A percentile compares a stretch with the other conserved stretches of the same genome.
These are phyloP conservation scores for Taphrorychus bicolor DNA, from an alignment of 2,888 invertebrate genomes.

Conservation along the genomic window DNA sequence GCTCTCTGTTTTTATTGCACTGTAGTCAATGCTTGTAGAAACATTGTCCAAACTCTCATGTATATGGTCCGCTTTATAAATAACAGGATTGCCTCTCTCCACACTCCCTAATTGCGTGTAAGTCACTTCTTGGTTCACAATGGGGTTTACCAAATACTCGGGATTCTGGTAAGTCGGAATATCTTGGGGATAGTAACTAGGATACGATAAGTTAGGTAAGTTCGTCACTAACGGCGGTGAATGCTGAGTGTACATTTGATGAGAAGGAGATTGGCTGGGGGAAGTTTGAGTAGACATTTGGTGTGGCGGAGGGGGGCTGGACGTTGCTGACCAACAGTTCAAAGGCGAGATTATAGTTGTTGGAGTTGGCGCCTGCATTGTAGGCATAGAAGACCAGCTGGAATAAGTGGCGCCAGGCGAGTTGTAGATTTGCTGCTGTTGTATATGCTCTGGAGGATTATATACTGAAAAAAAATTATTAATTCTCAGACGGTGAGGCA, in stretches of 20 bases:
- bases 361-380: slow-evolving; percentile 56
- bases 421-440: slow-evolving; percentile 55
- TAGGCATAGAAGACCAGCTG: slow-evolving; percentile 56
- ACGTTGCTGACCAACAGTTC: slow-evolving; percentile 60
- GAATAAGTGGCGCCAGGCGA: slow-evolving; percentile 54
- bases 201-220: slow-evolving; percentile 56
- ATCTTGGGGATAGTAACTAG: slow-evolving; percentile 57
- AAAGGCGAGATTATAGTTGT: slow-evolving; percentile 56
- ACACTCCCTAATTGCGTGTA: slow-evolving; percentile 47
- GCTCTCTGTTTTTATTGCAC: slow-evolving; percentile 16
- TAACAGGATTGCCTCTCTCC: slow-evolving; percentile 30
- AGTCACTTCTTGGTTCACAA: slow-evolving; percentile 47
- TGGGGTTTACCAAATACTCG: slow-evolving; percentile 54
- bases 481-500: neutral
- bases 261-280: slow-evolving; percentile 58
- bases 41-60: slow-evolving; percentile 27
- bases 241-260: slow-evolving; percentile 51
- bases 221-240: slow-evolving; percentile 49
- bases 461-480: slow-evolving; percentile 53
- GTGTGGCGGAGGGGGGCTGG: slow-evolving; percentile 58
- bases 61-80: slow-evolving; percentile 33
- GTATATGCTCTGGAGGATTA: slow-evolving; percentile 59
- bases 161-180: slow-evolving; percentile 56
- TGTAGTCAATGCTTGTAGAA: slow-evolving; percentile 25
- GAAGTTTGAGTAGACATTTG: slow-evolving; percentile 55